phyloP scores from a whole-genome alignment of 1,140 invertebrate species.

The Brachionus sp. region DNA sequence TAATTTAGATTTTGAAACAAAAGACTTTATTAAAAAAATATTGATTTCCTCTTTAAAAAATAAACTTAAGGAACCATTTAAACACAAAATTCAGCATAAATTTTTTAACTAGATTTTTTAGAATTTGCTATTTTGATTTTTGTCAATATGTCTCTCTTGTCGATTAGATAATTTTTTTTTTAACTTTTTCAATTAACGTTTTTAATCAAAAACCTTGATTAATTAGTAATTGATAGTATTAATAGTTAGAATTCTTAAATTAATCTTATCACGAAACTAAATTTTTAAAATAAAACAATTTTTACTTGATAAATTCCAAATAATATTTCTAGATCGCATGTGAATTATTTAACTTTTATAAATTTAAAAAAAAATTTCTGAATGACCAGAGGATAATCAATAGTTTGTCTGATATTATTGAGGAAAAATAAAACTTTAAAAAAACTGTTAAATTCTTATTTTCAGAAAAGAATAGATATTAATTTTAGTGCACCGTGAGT shows the following conservation, averaged over 20 bases:
- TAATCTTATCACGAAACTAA: background rate
- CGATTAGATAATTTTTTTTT: background rate
- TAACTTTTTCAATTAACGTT: background rate
- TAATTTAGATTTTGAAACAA: background rate
- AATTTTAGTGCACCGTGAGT: too few species aligned
- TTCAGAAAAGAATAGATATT: too few species aligned
- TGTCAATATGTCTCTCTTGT: background rate
- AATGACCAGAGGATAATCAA: too few species aligned
- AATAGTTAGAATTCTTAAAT: too few species aligned
- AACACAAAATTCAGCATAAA: background rate
- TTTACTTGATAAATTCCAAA: too few species aligned
- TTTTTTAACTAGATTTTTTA: background rate
- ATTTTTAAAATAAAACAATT: background rate
- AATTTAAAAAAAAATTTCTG: too few species aligned
- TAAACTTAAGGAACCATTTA: background rate
- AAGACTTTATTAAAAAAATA: conserved; percentile 39
- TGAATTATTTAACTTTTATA: too few species aligned
- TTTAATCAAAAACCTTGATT: background rate
- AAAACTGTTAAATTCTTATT: too few species aligned
- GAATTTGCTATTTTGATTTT: background rate
- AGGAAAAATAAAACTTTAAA: too few species aligned
- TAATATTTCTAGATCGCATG: too few species aligned
- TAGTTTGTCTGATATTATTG: too few species aligned
- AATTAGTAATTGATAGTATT: too few species aligned
- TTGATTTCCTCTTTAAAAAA: background rate